phyloP scores from a whole-genome alignment of 2,888 invertebrate genomes.

The Drosophila subquinaria region DNA sequence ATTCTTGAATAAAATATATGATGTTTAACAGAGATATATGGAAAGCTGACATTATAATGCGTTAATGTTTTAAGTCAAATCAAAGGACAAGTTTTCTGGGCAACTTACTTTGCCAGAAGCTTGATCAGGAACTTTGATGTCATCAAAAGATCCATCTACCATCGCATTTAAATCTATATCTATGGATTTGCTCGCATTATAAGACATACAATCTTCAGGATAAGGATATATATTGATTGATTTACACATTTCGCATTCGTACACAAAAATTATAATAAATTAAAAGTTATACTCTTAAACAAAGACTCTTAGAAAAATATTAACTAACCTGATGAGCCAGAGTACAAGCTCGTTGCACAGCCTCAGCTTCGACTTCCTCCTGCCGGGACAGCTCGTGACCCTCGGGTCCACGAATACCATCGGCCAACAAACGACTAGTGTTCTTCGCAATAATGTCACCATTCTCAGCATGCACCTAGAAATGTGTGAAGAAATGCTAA shows the following conservation, averaged over 20 bases:
- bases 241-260: neutral
- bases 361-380: conserved; percentile 99
- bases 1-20: neutral
- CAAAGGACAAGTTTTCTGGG: conserved; percentile 28
- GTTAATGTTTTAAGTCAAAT: conserved; percentile 12
- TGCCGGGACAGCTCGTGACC: conserved; percentile 97
- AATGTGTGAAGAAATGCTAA: neutral
- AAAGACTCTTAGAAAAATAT: too few species aligned
- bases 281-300: neutral
- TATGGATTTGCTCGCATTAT: neutral
- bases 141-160: conserved; percentile 83
- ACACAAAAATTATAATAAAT: conserved; percentile 1
- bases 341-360: conserved; percentile 96
- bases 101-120: conserved; percentile 93
- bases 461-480: conserved; percentile 98
- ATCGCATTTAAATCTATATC: too few species aligned
- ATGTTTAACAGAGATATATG: conserved; percentile 7
- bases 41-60: conserved; percentile 11
- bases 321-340: conserved; percentile 94
- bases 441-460: conserved; percentile 97
- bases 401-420: conserved; percentile 97
- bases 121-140: conserved; percentile 94
- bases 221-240: neutral
- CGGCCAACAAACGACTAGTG: conserved; percentile 92
- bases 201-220: neutral